Conservation (phyloP, 2,797 vertebrate genomes). For the Stomatorhinus walkeri region DNA sequence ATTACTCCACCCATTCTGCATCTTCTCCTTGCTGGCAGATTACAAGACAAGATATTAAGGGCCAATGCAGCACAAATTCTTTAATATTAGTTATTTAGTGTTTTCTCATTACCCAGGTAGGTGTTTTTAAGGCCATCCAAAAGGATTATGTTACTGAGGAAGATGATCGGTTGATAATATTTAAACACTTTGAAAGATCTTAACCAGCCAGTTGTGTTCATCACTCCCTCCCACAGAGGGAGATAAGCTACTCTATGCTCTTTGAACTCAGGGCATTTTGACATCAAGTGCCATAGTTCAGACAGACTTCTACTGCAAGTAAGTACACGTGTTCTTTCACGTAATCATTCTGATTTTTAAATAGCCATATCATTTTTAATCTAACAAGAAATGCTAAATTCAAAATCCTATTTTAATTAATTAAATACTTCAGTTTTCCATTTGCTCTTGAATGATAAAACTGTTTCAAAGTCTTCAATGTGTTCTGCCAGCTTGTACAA, state of each 20-base stretch:
- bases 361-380: neutral
- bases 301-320: neutral
- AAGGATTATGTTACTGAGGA: neutral
- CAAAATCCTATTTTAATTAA: neutral
- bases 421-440: neutral
- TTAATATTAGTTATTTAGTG: neutral
- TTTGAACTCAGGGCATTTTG: conserved; percentile 4
- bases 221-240: neutral
- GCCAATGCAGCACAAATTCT: neutral
- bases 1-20: neutral
- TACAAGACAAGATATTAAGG: neutral
- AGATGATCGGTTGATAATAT: neutral
- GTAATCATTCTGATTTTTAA: neutral
- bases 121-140: neutral
- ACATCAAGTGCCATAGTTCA: conserved; percentile 8
- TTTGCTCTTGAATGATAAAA: neutral
- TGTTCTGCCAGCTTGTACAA: neutral
- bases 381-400: neutral
- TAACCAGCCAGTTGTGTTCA: neutral
- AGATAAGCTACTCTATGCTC: neutral
- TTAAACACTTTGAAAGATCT: neutral
- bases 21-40: neutral
- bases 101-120: neutral
- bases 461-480: neutral
- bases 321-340: neutral